Conservation (phyloP, 2,888 invertebrate genomes). For the Campoplex capitator region DNA sequence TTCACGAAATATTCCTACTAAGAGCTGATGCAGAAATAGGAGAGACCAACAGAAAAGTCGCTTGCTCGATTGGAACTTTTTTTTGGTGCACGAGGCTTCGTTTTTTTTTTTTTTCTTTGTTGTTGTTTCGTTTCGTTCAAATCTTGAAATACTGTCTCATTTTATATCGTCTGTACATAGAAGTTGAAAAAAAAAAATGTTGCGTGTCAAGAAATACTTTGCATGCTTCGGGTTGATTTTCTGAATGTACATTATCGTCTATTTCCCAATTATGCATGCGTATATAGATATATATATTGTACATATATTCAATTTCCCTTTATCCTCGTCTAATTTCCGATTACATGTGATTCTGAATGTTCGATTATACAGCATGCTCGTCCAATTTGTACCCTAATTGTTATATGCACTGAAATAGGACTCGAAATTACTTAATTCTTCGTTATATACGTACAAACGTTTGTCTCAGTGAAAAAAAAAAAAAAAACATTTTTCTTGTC, state of each 20-base stretch:
- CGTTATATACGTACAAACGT: not conserved
- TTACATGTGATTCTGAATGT: slow-evolving; percentile 41
- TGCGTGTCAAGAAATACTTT: slow-evolving; percentile 55
- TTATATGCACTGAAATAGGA: slow-evolving; percentile 31
- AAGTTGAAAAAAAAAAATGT: slow-evolving; percentile 25
- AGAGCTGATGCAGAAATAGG: slow-evolving; percentile 49
- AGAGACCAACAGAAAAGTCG: slow-evolving; percentile 56
- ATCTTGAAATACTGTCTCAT: not conserved
- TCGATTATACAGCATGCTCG: slow-evolving; percentile 55
- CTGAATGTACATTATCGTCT: slow-evolving; percentile 3
- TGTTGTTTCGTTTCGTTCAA: not conserved
- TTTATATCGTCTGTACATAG: not conserved
- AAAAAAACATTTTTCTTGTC: not conserved
- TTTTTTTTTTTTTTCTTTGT: slow-evolving; percentile 9
- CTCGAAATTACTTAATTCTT: slow-evolving; percentile 47
- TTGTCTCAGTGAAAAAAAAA: not conserved
- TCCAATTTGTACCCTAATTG: slow-evolving; percentile 26
- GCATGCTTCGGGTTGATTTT: slow-evolving; percentile 57
- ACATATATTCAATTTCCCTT: not conserved
- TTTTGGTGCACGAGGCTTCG: slow-evolving; percentile 59
- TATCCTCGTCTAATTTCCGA: slow-evolving; percentile 21
- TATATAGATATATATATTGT: not conserved
- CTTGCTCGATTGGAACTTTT: slow-evolving; percentile 55
- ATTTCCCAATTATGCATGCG: not conserved
- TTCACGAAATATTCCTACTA: not conserved